Evolutionary conservation across 2,113 vertebrate species (phyloP).

Genomic region (Sylvia atricapilla): DNA sequence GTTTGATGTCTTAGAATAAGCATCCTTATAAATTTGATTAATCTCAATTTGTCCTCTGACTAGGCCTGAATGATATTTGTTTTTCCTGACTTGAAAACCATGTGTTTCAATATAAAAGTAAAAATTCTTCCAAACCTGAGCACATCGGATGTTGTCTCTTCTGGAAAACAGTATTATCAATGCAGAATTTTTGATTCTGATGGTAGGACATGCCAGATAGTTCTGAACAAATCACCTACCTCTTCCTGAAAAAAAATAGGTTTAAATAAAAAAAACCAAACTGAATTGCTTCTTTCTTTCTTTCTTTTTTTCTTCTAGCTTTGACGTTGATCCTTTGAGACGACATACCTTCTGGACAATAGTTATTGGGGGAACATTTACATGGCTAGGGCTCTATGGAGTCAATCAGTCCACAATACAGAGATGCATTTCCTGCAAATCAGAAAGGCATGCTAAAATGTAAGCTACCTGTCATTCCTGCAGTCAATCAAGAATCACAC

Average conservation of each 20-base stretch:
- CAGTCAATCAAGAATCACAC: neutral
- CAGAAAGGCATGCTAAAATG: conserved; percentile 81
- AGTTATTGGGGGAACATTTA: conserved; percentile 83
- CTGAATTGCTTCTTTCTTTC: neutral
- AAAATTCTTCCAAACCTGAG: neutral
- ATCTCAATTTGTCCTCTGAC: neutral
- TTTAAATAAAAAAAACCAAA: neutral
- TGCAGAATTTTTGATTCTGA: neutral
- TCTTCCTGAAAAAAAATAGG: neutral
- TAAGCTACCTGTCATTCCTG: conserved; percentile 62
- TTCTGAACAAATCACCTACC: neutral
- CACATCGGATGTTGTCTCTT: no score
- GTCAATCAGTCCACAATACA: conserved; percentile 88
- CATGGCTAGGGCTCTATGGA: conserved; percentile 86
- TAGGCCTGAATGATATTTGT: neutral
- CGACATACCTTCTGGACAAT: conserved; percentile 88
- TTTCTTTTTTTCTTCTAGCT: conserved; percentile 54
- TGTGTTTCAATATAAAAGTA: neutral
- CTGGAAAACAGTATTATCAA: neutral
- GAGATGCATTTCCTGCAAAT: conserved; percentile 84
- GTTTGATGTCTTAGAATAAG: neutral
- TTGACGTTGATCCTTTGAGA: conserved; percentile 78
- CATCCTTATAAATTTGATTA: neutral
- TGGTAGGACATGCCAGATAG: neutral
- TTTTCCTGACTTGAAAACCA: neutral